These are phyloP conservation scores for Sardinella longiceps DNA, from an alignment of 2,797 vertebrate species.

Conservation along the genomic window DNA sequence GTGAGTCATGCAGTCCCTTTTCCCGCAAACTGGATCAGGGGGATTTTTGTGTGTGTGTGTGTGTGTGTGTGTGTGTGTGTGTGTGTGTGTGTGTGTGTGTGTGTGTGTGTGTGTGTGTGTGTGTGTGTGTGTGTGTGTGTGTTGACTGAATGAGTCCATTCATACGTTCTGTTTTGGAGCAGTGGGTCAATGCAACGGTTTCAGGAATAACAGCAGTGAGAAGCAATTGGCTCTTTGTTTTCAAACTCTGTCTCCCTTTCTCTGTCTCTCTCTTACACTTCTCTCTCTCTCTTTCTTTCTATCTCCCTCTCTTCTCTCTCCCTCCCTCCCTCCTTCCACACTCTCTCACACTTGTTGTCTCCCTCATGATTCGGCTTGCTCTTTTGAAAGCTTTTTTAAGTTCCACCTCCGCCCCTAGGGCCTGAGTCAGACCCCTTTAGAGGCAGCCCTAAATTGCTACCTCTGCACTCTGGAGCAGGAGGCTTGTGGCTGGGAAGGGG, in stretches of 20 bases:
- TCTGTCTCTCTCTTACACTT: too few species aligned
- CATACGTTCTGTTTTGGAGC: slow-evolving; percentile 6
- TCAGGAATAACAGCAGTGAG: not conserved
- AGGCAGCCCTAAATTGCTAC: slow-evolving; percentile 7
- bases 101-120: slow-evolving; percentile 13
- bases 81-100: not conserved
- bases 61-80: not conserved
- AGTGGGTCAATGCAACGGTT: not conserved
- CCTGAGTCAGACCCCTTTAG: not conserved
- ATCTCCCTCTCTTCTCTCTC: not conserved
- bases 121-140: not conserved
- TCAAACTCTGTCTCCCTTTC: not conserved
- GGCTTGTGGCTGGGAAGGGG: not conserved
- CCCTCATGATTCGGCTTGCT: not conserved
- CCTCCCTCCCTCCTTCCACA: not conserved
- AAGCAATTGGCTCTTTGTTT: not conserved
- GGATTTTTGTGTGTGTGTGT: not conserved
- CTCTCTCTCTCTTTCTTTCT: not conserved
- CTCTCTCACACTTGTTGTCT: not conserved
- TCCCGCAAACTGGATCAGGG: slow-evolving; percentile 4
- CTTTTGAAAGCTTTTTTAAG: not conserved
- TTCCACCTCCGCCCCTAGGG: not conserved
- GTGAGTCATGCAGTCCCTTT: slow-evolving; percentile 1
- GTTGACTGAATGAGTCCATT: slow-evolving; percentile 3
- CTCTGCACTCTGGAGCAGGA: not conserved